Conservation (phyloP, 1,140 invertebrate species). For the Nylanderia fulva region DNA sequence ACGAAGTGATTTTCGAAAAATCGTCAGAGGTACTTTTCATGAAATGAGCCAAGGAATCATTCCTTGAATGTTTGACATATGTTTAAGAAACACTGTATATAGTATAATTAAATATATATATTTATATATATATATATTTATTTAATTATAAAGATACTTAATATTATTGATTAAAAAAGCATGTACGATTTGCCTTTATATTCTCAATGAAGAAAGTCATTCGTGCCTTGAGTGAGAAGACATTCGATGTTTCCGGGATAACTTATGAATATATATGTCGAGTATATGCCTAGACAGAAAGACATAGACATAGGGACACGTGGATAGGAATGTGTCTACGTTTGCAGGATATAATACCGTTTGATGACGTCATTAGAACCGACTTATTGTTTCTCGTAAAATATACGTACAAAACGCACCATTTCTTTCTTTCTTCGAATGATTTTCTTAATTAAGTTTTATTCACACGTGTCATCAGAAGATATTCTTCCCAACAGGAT, state of each 20-base stretch:
- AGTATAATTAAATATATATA: too few relatives aligned
- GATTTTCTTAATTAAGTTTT: constrained; percentile 3
- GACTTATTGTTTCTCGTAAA: constrained; percentile 81
- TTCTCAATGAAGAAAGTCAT: not conserved
- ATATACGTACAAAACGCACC: constrained; percentile 65
- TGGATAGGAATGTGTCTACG: constrained; percentile 58
- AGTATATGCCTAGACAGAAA: constrained; percentile 14
- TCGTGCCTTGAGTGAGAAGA: not conserved
- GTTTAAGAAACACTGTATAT: too few relatives aligned
- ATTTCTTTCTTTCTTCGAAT: constrained; percentile 21
- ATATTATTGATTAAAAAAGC: not conserved
- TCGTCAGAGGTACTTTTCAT: too few relatives aligned
- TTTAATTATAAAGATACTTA: not conserved
- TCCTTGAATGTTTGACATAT: too few relatives aligned
- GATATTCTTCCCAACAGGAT: constrained; percentile 3
- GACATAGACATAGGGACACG: constrained; percentile 17
- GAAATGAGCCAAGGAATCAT: too few relatives aligned
- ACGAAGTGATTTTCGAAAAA: too few relatives aligned
- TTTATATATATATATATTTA: too few relatives aligned
- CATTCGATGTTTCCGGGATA: not conserved
- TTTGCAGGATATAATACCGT: constrained; percentile 71
- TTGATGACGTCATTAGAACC: constrained; percentile 78
- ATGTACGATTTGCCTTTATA: not conserved
- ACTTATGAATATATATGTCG: not conserved
- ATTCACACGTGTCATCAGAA: not conserved